phyloP scores from a whole-genome alignment of 2,888 invertebrate species.

The Agrilus mali region DNA sequence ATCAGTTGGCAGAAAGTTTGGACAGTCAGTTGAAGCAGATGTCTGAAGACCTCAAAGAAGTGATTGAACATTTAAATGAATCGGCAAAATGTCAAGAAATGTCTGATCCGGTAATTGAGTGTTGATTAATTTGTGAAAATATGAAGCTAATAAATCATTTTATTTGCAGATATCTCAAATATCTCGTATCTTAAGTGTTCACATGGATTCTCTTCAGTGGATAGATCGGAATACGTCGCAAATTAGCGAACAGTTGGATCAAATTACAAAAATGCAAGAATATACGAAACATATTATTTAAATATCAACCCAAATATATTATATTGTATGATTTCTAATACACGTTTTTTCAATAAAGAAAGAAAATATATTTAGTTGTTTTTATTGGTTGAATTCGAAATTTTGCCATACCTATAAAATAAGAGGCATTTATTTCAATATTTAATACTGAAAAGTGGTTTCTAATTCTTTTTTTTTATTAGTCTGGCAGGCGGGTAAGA shows the following conservation, averaged over 20 bases:
- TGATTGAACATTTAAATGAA: conserved; percentile 88
- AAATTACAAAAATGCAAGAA: conserved; percentile 68
- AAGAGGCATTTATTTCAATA: too few species aligned
- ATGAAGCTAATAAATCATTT: conserved; percentile 8
- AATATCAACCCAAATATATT: too few species aligned
- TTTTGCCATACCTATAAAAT: too few species aligned
- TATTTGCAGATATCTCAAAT: conserved; percentile 72
- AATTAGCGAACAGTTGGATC: conserved; percentile 67
- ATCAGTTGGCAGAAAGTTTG: conserved; percentile 71
- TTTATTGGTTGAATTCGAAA: too few species aligned
- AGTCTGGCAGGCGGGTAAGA: too few species aligned
- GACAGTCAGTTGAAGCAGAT: conserved; percentile 88
- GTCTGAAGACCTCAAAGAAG: conserved; percentile 90
- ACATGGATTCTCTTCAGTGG: conserved; percentile 94
- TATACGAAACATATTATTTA: too few species aligned
- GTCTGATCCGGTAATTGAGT: conserved; percentile 64
- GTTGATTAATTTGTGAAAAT: neutral
- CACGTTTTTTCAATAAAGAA: too few species aligned
- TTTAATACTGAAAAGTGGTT: too few species aligned
- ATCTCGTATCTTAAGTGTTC: conserved; percentile 86
- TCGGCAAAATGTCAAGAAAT: conserved; percentile 71
- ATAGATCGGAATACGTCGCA: conserved; percentile 74
- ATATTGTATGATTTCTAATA: too few species aligned
- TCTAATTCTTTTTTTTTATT: too few species aligned
- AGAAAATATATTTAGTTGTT: too few species aligned